A percentile compares a stretch with the other conserved stretches of the same genome.
Conservation (phyloP, 2,113 vertebrate genomes). For the Vicugna pacos region DNA sequence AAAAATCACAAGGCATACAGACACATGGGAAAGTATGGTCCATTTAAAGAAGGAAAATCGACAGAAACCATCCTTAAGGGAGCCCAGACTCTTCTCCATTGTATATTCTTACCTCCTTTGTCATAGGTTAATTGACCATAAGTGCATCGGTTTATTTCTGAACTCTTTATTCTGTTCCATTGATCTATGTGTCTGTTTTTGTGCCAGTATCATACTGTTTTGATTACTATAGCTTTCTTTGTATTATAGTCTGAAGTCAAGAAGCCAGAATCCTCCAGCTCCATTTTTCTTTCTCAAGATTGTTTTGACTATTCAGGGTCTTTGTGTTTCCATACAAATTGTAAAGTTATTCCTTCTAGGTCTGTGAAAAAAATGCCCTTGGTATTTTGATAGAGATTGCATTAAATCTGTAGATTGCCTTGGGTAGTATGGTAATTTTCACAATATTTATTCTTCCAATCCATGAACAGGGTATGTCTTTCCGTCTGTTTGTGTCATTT, state of each 20-base stretch:
- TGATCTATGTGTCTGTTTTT: neutral
- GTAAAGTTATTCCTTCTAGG: neutral
- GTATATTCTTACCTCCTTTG: neutral
- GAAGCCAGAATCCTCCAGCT: neutral
- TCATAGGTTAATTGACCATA: neutral
- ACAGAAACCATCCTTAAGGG: neutral
- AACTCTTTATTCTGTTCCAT: neutral
- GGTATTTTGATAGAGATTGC: neutral
- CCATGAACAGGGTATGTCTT: neutral
- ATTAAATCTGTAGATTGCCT: neutral
- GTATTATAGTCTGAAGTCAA: neutral
- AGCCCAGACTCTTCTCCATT: neutral
- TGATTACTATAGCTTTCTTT: neutral
- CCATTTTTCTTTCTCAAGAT: neutral
- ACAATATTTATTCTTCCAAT: neutral
- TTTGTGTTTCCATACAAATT: neutral
- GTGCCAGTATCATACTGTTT: neutral
- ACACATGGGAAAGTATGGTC: neutral
- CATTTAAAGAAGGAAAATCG: neutral
- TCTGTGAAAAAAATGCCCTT: neutral
- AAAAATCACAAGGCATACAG: neutral
- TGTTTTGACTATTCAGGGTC: neutral
- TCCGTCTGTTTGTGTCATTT: neutral
- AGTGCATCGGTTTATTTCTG: neutral
- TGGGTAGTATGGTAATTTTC: neutral